These are phyloP conservation scores for Castor canadensis DNA, from an alignment of 2,113 vertebrate genomes.

Conservation along the genomic window DNA sequence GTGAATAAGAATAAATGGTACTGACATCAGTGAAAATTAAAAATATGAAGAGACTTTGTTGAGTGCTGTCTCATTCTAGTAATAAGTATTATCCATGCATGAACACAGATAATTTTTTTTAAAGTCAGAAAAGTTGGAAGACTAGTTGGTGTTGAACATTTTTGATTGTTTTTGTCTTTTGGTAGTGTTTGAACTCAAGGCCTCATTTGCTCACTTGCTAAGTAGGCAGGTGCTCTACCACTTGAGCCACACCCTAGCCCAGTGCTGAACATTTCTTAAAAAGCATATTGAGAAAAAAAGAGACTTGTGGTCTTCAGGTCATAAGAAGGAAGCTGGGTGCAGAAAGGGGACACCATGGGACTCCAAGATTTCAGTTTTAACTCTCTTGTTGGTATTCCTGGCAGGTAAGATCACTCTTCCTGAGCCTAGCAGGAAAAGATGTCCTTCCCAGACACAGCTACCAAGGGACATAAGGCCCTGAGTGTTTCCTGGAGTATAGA, in stretches of 20 bases:
- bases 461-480: too few species aligned
- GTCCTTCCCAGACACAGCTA: neutral
- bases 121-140: neutral
- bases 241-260: too few species aligned
- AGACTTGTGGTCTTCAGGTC: too few species aligned
- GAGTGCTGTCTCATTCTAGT: conserved; percentile 10
- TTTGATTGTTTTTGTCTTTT: too few species aligned
- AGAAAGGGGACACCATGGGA: too few species aligned
- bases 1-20: neutral
- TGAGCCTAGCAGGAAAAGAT: neutral
- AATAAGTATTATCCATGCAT: neutral
- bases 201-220: too few species aligned
- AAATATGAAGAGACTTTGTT: neutral
- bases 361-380: too few species aligned
- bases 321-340: too few species aligned
- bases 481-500: neutral
- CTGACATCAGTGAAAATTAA: neutral
- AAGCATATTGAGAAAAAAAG: too few species aligned
- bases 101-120: neutral
- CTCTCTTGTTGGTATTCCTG: neutral
- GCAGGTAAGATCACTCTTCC: neutral
- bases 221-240: too few species aligned
- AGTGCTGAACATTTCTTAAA: too few species aligned
- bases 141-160: neutral
- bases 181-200: too few species aligned